Percentiles rank a stretch among this genome's conserved stretches.
Conservation (phyloP, 2,888 invertebrate species). For the Sturmia bella region DNA sequence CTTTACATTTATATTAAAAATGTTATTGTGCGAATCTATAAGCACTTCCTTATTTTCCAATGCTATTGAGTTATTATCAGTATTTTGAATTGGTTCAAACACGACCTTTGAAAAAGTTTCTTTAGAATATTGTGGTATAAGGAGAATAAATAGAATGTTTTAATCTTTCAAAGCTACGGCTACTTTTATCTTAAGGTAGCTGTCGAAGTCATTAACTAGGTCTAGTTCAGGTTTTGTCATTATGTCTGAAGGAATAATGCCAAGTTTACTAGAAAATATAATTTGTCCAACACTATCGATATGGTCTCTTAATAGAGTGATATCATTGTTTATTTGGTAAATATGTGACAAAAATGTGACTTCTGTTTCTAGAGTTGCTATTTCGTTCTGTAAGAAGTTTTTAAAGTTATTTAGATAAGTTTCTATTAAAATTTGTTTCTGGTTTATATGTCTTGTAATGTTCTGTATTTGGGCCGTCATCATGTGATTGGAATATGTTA, state of each 20-base stretch:
- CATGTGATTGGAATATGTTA: conserved; percentile 33
- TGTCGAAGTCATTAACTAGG: conserved; percentile 4
- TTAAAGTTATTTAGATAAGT: background rate
- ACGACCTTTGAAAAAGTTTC: background rate
- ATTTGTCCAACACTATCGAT: background rate
- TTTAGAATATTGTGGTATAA: background rate
- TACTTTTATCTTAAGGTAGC: background rate
- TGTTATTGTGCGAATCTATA: background rate
- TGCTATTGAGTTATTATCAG: conserved; percentile 22
- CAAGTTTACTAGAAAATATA: background rate
- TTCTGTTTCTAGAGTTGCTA: conserved; percentile 10
- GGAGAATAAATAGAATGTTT: background rate
- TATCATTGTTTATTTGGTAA: conserved; percentile 12
- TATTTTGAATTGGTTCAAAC: background rate
- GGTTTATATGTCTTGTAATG: conserved; percentile 68
- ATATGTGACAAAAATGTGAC: background rate
- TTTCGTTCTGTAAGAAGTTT: conserved; percentile 7
- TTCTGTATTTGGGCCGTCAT: conserved; percentile 65
- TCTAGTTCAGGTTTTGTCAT: background rate
- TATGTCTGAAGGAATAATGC: conserved; percentile 13
- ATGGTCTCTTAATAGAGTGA: background rate
- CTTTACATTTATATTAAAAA: conserved; percentile 16
- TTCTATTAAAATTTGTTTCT: background rate
- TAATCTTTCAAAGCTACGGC: background rate
- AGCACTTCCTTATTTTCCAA: too few species aligned